phyloP scores from a whole-genome alignment of 2,113 vertebrate species.

The Tapirus terrestris region DNA sequence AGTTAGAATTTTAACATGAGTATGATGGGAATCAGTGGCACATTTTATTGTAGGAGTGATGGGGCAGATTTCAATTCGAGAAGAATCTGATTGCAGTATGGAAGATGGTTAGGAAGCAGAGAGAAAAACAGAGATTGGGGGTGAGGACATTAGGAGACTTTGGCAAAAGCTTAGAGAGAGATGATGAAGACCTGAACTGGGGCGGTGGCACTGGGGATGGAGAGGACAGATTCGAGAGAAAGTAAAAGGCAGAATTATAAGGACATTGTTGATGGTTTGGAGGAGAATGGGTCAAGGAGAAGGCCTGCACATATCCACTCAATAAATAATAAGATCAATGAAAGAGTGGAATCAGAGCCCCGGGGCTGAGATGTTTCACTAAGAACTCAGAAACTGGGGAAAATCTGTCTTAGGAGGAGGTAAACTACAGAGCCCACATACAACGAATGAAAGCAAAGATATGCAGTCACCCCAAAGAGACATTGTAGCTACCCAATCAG shows the following conservation, averaged over 20 bases:
- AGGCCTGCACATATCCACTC: background rate
- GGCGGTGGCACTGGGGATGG: background rate
- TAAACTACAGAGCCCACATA: background rate
- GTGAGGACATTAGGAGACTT: background rate
- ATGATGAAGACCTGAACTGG: background rate
- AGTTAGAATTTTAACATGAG: background rate
- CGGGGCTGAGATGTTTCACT: background rate
- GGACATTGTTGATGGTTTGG: background rate
- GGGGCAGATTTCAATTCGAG: background rate
- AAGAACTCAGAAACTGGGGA: background rate
- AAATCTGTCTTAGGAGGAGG: background rate
- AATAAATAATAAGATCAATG: background rate
- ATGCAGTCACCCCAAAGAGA: conserved; percentile 25
- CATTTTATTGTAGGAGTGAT: background rate
- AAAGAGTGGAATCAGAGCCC: background rate
- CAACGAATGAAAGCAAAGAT: conserved; percentile 31
- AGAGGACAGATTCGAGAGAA: background rate
- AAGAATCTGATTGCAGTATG: background rate
- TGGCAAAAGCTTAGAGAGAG: background rate
- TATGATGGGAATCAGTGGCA: background rate
- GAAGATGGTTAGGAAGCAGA: background rate
- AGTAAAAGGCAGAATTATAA: background rate
- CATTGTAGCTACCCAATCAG: conserved; percentile 25
- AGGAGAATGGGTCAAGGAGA: background rate
- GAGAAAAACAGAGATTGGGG: background rate